phyloP scores from a whole-genome alignment of 2,113 vertebrate species.

The Sminthopsis crassicaudata region DNA sequence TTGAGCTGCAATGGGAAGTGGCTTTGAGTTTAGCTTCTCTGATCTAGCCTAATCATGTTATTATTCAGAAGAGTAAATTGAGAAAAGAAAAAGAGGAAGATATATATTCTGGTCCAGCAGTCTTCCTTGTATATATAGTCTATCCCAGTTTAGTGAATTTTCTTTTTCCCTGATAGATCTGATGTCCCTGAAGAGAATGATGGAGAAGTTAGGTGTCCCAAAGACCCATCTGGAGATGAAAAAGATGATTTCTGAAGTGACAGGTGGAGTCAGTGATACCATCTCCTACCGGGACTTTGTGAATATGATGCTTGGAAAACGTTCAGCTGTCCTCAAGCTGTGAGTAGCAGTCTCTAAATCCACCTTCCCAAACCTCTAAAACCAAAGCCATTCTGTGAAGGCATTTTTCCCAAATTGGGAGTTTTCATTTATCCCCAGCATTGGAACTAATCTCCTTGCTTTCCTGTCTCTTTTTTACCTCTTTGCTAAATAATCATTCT shows the following conservation, averaged over 20 bases:
- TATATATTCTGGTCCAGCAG: background rate
- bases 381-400: background rate
- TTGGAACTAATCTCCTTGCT: background rate
- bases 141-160: background rate
- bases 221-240: conserved; percentile 98
- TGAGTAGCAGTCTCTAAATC: conserved; percentile 83
- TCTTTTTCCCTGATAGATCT: conserved; percentile 85
- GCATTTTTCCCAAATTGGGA: background rate
- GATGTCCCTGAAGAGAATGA: conserved; percentile 98
- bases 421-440: background rate
- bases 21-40: background rate
- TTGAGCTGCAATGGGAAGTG: background rate
- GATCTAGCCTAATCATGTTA: background rate
- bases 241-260: conserved; percentile 98
- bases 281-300: conserved; percentile 98
- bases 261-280: conserved; percentile 91
- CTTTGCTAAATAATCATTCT: background rate
- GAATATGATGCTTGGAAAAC: conserved; percentile 97
- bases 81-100: background rate
- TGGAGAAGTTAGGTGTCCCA: conserved; percentile 97
- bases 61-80: background rate
- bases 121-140: background rate
- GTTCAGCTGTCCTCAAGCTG: conserved; percentile 96
- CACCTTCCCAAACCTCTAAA: background rate
- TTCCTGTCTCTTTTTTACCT: background rate